Conservation (phyloP, 2,797 vertebrate genomes). For the Coilia nasus region DNA sequence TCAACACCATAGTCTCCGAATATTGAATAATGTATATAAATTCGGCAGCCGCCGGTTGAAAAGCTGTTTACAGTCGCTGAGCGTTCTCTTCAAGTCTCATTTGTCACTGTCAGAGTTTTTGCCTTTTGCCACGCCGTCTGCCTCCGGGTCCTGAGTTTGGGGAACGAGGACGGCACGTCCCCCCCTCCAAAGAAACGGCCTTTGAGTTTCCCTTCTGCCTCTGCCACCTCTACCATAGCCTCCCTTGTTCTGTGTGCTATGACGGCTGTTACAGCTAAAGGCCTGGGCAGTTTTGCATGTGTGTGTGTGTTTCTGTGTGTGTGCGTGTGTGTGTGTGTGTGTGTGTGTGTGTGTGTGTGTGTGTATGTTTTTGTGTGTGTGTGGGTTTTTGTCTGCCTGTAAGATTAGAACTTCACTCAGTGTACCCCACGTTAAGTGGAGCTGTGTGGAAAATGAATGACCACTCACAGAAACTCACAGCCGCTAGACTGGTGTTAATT, state of each 20-base stretch:
- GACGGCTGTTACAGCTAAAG: neutral
- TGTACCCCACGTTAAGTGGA: constrained; percentile 41
- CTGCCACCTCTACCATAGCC: neutral
- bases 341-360: constrained; percentile 28
- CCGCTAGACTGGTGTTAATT: constrained; percentile 24
- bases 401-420: constrained; percentile 42
- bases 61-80: constrained; percentile 69
- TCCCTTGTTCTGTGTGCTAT: neutral
- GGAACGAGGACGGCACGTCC: neutral
- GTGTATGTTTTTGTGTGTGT: constrained; percentile 32
- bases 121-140: constrained; percentile 27
- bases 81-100: constrained; percentile 71
- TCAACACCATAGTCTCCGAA: constrained; percentile 68
- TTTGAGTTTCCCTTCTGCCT: neutral
- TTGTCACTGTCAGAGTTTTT: constrained; percentile 67
- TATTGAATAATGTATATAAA: constrained; percentile 54
- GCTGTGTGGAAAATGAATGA: constrained; percentile 30
- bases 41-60: constrained; percentile 66
- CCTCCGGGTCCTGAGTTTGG: neutral
- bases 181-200: neutral
- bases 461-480: constrained; percentile 12
- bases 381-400: constrained; percentile 37
- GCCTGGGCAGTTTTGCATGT: constrained; percentile 29
- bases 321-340: no score
- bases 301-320: no score